Percentiles rank a stretch among this genome's conserved stretches.
Evolutionary conservation across 2,113 vertebrate species (phyloP).

Genomic region (Pelodiscus sinensis): DNA sequence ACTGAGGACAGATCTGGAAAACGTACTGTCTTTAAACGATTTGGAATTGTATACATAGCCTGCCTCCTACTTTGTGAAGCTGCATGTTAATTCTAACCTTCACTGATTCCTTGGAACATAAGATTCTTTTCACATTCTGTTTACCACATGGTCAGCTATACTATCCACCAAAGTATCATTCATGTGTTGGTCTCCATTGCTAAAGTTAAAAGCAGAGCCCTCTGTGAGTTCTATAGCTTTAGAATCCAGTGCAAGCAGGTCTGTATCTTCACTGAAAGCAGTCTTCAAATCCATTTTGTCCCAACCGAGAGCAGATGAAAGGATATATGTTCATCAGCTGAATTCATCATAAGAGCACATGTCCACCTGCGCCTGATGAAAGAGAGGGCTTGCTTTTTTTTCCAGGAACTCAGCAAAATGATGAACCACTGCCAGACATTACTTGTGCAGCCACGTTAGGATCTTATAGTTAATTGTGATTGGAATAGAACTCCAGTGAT

Average conservation of each 20-base stretch:
- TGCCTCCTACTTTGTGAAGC: neutral
- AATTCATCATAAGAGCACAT: neutral
- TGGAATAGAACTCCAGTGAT: constrained; percentile 9
- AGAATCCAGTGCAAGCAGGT: neutral
- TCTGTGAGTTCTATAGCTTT: neutral
- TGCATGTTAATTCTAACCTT: neutral
- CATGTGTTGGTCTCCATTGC: neutral
- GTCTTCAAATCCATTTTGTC: neutral
- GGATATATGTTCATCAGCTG: neutral
- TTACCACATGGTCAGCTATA: neutral
- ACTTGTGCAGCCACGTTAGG: constrained; percentile 6
- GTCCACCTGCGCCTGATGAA: neutral
- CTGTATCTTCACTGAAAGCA: neutral
- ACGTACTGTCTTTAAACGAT: neutral
- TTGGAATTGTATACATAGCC: neutral
- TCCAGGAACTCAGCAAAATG: constrained; percentile 1
- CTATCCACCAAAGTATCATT: neutral
- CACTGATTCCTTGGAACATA: neutral
- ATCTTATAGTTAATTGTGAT: neutral
- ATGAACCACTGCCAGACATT: constrained; percentile 4
- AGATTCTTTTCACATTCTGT: neutral
- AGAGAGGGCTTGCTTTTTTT: neutral
- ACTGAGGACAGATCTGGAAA: neutral
- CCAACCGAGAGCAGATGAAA: neutral
- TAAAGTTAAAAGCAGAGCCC: neutral